Conservation (phyloP, 2,888 invertebrate genomes). For the Hirtodrosophila histrioides region DNA sequence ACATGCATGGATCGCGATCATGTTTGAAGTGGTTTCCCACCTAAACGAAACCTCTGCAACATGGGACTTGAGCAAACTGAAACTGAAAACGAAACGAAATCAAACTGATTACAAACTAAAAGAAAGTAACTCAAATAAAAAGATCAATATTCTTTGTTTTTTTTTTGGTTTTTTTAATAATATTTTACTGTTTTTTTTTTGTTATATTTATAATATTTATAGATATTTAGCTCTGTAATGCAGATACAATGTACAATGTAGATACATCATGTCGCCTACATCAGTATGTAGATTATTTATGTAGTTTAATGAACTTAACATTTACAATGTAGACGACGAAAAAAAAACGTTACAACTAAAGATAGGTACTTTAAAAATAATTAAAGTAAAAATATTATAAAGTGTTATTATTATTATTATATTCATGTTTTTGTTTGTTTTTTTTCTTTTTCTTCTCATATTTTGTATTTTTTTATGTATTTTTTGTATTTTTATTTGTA, state of each 20-base stretch:
- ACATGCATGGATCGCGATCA: too few relatives aligned
- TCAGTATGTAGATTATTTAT: slow-evolving; percentile 32
- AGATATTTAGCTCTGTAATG: slow-evolving; percentile 69
- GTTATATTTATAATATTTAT: slow-evolving; percentile 74
- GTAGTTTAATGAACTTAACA: slow-evolving; percentile 75
- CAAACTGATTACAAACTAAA: slow-evolving; percentile 4
- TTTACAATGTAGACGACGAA: slow-evolving; percentile 68
- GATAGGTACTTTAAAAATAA: slow-evolving; percentile 64
- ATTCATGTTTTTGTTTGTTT: slow-evolving; percentile 24
- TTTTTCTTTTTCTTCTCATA: slow-evolving; percentile 16
- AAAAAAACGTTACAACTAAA: slow-evolving; percentile 59
- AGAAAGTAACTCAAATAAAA: slow-evolving; percentile 29
- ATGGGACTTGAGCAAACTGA: slow-evolving; percentile 9
- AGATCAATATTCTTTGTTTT: slow-evolving; percentile 29
- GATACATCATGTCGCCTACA: slow-evolving; percentile 54
- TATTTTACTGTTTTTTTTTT: slow-evolving; percentile 74
- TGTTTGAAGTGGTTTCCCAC: too few relatives aligned
- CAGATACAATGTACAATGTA: slow-evolving; percentile 74
- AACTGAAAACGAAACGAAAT: slow-evolving; percentile 6
- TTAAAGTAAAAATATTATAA: slow-evolving; percentile 49
- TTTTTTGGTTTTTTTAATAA: slow-evolving; percentile 66
- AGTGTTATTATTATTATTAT: slow-evolving; percentile 17
- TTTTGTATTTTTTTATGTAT: slow-evolving; percentile 16
- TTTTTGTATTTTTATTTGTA: slow-evolving; percentile 16
- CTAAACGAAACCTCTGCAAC: too few relatives aligned